These are phyloP conservation scores for Hemibagrus guttatus DNA, from an alignment of 2,797 vertebrate species.

Conservation along the genomic window DNA sequence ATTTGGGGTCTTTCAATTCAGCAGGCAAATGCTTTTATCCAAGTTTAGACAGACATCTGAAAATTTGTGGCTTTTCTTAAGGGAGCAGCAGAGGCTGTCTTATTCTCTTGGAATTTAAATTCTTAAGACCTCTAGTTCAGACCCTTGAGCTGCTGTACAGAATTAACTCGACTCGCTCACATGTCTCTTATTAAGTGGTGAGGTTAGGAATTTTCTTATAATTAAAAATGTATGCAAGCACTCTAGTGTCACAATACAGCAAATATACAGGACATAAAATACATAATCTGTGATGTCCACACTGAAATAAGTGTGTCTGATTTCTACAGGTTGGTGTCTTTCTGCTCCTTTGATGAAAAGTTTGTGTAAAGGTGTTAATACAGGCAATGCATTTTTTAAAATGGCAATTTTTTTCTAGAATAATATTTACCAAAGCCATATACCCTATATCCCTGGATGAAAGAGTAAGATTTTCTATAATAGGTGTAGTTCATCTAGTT, in stretches of 20 bases:
- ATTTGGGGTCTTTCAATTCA: not conserved
- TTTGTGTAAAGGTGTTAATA: not conserved
- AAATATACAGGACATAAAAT: slow-evolving; percentile 18
- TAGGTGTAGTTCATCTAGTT: not conserved
- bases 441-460: not conserved
- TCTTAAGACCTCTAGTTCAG: not conserved
- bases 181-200: not conserved
- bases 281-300: not conserved
- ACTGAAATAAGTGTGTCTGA: not conserved
- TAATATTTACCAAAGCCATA: not conserved
- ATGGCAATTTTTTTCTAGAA: not conserved
- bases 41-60: not conserved
- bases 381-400: not conserved
- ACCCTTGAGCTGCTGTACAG: not conserved
- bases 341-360: not conserved
- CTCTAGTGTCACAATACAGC: slow-evolving; percentile 3
- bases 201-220: not conserved
- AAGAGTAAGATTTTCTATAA: not conserved
- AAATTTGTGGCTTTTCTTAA: not conserved
- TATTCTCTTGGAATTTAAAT: not conserved
- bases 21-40: not conserved
- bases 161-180: not conserved
- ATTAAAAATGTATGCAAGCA: not conserved
- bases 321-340: not conserved
- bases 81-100: not conserved